phyloP scores from a whole-genome alignment of 2,797 vertebrate species.

The Sebastes hubbsi region DNA sequence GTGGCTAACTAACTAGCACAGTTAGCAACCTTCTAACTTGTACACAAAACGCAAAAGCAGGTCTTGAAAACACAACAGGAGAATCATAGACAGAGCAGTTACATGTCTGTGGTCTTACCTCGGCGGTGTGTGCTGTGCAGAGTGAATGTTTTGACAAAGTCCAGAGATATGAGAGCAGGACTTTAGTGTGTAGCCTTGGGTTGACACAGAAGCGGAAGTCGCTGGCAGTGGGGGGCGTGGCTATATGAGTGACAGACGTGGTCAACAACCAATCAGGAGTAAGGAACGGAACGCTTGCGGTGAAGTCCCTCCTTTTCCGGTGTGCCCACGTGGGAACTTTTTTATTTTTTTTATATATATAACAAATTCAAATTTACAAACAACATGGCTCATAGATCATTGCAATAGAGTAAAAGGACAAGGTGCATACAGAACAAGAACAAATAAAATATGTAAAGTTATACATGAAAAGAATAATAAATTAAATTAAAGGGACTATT shows the following conservation, averaged over 20 bases:
- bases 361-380: no score
- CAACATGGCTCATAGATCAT: no score
- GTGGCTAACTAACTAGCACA: constrained; percentile 40
- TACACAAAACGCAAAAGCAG: background rate
- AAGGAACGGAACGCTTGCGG: background rate
- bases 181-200: constrained; percentile 34
- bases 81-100: rapidly evolving
- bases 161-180: constrained; percentile 41
- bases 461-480: no score
- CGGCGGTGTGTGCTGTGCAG: background rate
- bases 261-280: constrained; percentile 37
- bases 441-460: no score
- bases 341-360: no score
- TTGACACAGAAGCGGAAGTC: constrained; percentile 81
- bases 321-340: no score
- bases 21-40: constrained; percentile 14
- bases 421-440: no score
- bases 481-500: no score
- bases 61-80: background rate
- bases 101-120: constrained; percentile 49
- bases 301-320: no score
- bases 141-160: constrained; percentile 36
- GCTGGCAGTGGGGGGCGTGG: constrained; percentile 43
- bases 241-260: constrained; percentile 8
- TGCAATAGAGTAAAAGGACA: no score